phyloP scores from a whole-genome alignment of 2,113 vertebrate genomes.

The Hiodon tergisus region DNA sequence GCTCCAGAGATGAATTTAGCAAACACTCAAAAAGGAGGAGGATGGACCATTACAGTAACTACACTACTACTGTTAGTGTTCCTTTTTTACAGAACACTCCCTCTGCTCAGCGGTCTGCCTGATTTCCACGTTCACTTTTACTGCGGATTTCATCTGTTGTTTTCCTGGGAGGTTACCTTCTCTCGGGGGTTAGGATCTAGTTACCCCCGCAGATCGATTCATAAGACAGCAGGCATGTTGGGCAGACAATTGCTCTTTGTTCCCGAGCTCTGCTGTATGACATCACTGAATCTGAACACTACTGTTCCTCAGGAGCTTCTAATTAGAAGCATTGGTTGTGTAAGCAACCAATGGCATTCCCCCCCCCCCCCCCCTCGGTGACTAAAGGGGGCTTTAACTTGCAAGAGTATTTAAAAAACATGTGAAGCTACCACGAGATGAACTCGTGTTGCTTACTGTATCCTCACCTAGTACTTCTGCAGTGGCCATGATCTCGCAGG shows the following conservation, averaged over 20 bases:
- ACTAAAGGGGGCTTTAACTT: conserved; percentile 6
- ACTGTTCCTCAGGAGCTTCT: conserved; percentile 37
- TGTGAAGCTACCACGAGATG: neutral
- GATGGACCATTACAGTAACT: conserved; percentile 9
- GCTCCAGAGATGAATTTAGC: neutral
- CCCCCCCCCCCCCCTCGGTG: neutral
- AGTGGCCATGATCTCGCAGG: conserved; percentile 92
- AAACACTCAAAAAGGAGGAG: neutral
- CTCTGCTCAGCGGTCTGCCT: neutral
- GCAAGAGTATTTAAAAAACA: neutral
- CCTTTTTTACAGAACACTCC: conserved; percentile 14
- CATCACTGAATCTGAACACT: conserved; percentile 34
- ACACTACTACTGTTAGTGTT: too few species aligned
- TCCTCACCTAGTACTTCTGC: conserved; percentile 86
- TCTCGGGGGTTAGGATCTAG: conserved; percentile 24
- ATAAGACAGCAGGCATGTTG: conserved; percentile 26
- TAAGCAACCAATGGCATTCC: neutral
- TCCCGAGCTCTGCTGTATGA: conserved; percentile 33
- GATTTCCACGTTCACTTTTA: neutral
- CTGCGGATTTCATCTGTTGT: neutral
- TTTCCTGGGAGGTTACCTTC: conserved; percentile 25
- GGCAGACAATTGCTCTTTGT: conserved; percentile 35
- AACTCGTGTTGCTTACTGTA: neutral
- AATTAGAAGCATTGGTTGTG: conserved; percentile 30
- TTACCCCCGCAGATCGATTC: conserved; percentile 22